Base-by-base conservation (phyloP, 2,797 vertebrate species). In the Microchirus variegatus region DNA sequence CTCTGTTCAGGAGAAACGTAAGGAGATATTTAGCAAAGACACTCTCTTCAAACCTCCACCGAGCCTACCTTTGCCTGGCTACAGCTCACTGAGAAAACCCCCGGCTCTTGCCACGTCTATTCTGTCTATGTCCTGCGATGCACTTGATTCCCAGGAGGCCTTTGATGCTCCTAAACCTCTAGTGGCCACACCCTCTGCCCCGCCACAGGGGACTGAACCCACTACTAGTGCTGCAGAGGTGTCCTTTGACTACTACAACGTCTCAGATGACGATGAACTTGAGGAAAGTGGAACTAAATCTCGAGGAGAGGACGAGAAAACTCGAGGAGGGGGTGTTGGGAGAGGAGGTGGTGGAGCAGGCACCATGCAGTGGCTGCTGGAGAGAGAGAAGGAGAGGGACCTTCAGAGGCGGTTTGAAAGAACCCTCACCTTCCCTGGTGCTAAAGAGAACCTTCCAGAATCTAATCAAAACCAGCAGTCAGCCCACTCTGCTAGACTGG, bases 291-390 rank as follows among this genome's bases (percentile, higher is more conserved):
- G 94, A 11, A 93, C 92, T 56, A 75, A 95, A 40, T 55, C 73
- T 88, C 59, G 91, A 91, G 89, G 10, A 88, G 96, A 38, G 90
- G 94, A 76, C 3, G 90, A 96, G 1, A 96, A 96, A 77, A 77
- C 95, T 41, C 96, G 95, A 69, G 67, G 94, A 16, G 68, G 75
- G 1, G 22, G 79, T 46, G 70, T 76, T 40, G 75, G 80, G 11
- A 67, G 72, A 31, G 78, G 93, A 93, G 85, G 95, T 90, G 83
- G 95, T 80, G 67, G 89, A 88, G 81, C 95, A 13, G 97, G 96
- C 50, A 99, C 97, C 0, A 98, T 98, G 96, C 96, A 99, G 89
- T 99, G 97, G 97, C 91, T 99, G 26, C 86, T 99, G 13, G 97
- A 99, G 83, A 85, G 97, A 53, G 97, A 99, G 78, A 98, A 98